These are phyloP conservation scores for Falco cherrug DNA, from an alignment of 2,797 vertebrate species.

Conservation along the genomic window DNA sequence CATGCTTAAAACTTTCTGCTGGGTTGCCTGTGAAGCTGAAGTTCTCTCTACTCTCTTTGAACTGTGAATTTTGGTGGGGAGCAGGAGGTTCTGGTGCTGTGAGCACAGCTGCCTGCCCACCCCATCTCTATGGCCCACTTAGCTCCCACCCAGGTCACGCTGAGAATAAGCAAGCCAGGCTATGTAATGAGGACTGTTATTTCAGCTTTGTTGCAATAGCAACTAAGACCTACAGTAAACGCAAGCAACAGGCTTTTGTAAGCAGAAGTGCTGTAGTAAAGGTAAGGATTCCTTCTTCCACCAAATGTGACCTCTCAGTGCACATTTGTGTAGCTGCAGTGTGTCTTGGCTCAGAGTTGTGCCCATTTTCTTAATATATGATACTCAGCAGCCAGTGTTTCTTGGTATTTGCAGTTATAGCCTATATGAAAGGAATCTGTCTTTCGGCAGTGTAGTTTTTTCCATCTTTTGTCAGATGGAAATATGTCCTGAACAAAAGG, in stretches of 20 bases:
- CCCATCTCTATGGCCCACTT: neutral
- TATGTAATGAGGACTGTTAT: neutral
- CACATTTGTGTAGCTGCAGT: neutral
- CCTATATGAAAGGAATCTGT: neutral
- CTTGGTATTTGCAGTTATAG: neutral
- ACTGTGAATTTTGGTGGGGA: neutral
- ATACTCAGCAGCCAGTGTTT: neutral
- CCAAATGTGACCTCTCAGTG: neutral
- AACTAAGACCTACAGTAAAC: neutral
- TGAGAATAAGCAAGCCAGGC: neutral
- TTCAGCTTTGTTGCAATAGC: neutral
- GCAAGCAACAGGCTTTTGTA: neutral
- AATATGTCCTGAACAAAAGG: neutral
- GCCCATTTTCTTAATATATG: neutral
- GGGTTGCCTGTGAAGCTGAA: neutral
- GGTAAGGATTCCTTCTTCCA: neutral
- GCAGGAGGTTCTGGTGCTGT: neutral
- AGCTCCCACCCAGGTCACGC: neutral
- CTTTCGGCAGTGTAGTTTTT: neutral
- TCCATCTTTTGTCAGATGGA: neutral
- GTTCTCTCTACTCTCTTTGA: neutral
- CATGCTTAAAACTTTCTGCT: neutral
- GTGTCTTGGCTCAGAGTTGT: neutral
- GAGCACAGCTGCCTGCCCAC: neutral
- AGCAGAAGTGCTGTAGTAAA: neutral